These are phyloP conservation scores for Andricus grossulariae DNA, from an alignment of 1,140 invertebrate species.

Conservation along the genomic window DNA sequence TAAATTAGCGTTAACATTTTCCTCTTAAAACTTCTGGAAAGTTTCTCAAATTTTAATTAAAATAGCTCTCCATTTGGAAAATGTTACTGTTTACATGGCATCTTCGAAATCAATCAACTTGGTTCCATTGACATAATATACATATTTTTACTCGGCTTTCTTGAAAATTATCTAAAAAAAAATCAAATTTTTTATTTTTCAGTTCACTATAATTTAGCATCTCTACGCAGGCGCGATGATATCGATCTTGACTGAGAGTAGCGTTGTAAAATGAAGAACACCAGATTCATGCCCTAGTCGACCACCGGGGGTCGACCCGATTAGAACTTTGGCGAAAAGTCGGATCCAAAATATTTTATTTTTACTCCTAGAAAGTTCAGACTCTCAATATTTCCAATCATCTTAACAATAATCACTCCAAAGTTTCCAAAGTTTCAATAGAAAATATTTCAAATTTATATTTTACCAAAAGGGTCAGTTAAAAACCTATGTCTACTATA, in stretches of 20 bases:
- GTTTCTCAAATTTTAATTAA: too few relatives aligned
- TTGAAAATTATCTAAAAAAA: not conserved
- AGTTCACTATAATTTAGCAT: not conserved
- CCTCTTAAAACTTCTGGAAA: too few relatives aligned
- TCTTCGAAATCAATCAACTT: too few relatives aligned
- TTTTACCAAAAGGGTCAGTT: too few relatives aligned
- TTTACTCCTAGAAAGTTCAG: not conserved
- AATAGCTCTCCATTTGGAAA: too few relatives aligned
- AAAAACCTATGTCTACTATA: too few relatives aligned
- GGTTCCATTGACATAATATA: not conserved
- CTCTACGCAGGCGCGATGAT: slow-evolving; percentile 61
- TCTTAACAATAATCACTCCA: too few relatives aligned
- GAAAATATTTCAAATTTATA: too few relatives aligned
- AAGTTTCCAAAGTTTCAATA: too few relatives aligned
- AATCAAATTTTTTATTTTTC: slow-evolving; percentile 9
- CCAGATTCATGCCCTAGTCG: slow-evolving; percentile 54
- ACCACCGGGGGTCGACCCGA: slow-evolving; percentile 57
- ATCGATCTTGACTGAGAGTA: slow-evolving; percentile 59
- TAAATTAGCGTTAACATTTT: too few relatives aligned
- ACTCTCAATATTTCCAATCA: too few relatives aligned
- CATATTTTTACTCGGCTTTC: not conserved
- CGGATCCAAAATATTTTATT: slow-evolving; percentile 1
- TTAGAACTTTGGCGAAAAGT: not conserved
- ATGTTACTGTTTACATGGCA: too few relatives aligned
- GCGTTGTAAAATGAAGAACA: slow-evolving; percentile 51